A percentile compares a stretch with the other conserved stretches of the same genome.
phyloP scores from a whole-genome alignment of 2,797 vertebrate species.

The Morus bassanus region DNA sequence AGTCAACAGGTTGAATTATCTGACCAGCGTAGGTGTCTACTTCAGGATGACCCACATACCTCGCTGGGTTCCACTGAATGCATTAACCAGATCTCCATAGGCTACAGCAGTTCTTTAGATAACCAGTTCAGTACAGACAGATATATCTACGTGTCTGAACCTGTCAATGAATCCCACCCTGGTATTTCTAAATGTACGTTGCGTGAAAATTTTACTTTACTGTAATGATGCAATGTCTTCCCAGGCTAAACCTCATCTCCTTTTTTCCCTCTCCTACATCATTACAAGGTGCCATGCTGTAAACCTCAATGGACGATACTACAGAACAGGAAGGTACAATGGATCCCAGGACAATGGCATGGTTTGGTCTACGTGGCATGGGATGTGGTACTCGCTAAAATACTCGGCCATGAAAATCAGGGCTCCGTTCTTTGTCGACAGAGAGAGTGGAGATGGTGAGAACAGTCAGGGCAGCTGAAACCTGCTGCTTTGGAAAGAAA shows the following conservation, averaged over 20 bases:
- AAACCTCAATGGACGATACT: conserved; percentile 88
- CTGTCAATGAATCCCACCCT: not conserved
- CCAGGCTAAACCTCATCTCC: not conserved
- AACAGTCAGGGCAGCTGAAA: conserved; percentile 33
- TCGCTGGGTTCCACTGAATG: not conserved
- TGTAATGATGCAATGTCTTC: not conserved
- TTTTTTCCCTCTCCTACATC: not conserved
- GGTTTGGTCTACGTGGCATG: conserved; percentile 87
- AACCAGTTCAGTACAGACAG: not conserved
- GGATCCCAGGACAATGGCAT: conserved; percentile 82
- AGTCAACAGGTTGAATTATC: not conserved
- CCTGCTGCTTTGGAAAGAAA: not conserved
- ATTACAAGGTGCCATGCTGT: conserved; percentile 83
- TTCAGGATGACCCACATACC: not conserved
- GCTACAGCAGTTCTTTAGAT: not conserved
- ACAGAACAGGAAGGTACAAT: conserved; percentile 81
- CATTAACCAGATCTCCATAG: not conserved
- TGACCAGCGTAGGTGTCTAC: not conserved
- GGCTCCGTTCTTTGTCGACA: conserved; percentile 78
- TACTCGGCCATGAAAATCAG: conserved; percentile 89
- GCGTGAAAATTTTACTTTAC: not conserved
- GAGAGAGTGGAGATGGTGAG: conserved; percentile 81
- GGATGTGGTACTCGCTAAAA: conserved; percentile 89
- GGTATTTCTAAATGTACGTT: not conserved
- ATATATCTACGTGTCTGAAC: not conserved